Evolutionary conservation across 2,113 vertebrate genomes (phyloP).

Genomic region (Cyphomyrus plagiostoma): DNA sequence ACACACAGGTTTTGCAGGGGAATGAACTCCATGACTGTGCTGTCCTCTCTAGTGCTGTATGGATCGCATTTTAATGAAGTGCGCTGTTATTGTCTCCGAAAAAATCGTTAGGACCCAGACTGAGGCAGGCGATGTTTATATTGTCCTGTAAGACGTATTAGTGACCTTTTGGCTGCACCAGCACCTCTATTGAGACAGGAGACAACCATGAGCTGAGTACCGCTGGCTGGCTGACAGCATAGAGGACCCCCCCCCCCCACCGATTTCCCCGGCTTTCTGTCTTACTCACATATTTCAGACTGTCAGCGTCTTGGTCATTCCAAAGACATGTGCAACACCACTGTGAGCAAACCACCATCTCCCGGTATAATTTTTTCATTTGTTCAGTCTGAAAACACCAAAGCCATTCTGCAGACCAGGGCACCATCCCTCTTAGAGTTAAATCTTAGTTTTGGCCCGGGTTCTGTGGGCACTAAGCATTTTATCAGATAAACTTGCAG

Average conservation of each 20-base stretch:
- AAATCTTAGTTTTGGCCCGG: background rate
- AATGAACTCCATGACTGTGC: constrained; percentile 19
- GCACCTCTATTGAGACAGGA: constrained; percentile 37
- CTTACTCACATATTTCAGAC: background rate
- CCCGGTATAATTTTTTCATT: background rate
- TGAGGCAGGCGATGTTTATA: background rate
- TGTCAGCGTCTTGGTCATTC: background rate
- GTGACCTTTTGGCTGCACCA: constrained; percentile 30
- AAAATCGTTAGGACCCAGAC: constrained; percentile 18
- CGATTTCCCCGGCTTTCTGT: background rate
- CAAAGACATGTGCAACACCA: background rate
- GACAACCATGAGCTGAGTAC: constrained; percentile 7
- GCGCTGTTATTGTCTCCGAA: constrained; percentile 22
- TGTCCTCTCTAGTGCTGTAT: constrained; percentile 34
- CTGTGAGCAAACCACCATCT: background rate
- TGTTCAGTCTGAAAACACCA: background rate
- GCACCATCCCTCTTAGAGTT: background rate
- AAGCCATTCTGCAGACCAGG: background rate
- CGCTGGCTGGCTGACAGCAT: background rate
- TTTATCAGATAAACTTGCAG: constrained; percentile 15
- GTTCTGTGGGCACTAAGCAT: background rate
- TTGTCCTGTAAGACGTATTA: constrained; percentile 25
- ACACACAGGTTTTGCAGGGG: background rate
- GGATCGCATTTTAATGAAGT: constrained; percentile 46
- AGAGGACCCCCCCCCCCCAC: background rate